These are phyloP conservation scores for Drosophila mauritiana DNA, from an alignment of 1,140 invertebrate genomes.

Conservation along the genomic window DNA sequence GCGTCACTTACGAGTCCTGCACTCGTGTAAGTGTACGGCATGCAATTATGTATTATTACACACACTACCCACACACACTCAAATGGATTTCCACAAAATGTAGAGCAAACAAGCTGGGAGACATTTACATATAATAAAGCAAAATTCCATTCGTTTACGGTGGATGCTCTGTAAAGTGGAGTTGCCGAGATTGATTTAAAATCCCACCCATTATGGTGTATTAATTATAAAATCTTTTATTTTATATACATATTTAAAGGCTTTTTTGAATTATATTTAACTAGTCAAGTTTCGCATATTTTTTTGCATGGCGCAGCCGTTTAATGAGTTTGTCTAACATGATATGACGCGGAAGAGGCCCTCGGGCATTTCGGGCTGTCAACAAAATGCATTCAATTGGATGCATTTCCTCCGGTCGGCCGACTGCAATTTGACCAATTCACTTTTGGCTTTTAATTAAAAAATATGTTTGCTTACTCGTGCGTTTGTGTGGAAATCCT, in stretches of 20 bases:
- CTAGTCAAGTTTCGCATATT: slow-evolving; percentile 13
- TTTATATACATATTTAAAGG: not conserved
- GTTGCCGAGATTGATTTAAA: not conserved
- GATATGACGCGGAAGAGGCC: slow-evolving; percentile 33
- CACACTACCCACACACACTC: slow-evolving; percentile 8
- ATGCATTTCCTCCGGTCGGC: slow-evolving; percentile 31
- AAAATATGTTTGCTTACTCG: slow-evolving; percentile 25
- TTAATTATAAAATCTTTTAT: not conserved
- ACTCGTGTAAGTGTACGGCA: slow-evolving; percentile 13
- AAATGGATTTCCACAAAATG: slow-evolving; percentile 31
- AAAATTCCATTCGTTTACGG: slow-evolving; percentile 30
- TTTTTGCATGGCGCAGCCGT: slow-evolving; percentile 6
- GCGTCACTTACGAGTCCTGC: slow-evolving; percentile 30
- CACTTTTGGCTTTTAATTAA: slow-evolving; percentile 33
- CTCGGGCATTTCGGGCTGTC: slow-evolving; percentile 19
- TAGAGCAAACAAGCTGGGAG: slow-evolving; percentile 41
- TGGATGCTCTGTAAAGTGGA: slow-evolving; percentile 8
- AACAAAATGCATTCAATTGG: slow-evolving; percentile 40
- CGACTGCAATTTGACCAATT: slow-evolving; percentile 30
- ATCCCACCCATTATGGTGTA: too few relatives aligned
- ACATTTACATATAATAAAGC: slow-evolving; percentile 45
- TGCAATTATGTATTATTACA: slow-evolving; percentile 39
- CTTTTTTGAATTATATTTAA: not conserved
- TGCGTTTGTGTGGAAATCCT: slow-evolving; percentile 22
- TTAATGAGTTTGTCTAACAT: slow-evolving; percentile 39